phyloP scores from a whole-genome alignment of 2,113 vertebrate genomes.

The Alces alces region DNA sequence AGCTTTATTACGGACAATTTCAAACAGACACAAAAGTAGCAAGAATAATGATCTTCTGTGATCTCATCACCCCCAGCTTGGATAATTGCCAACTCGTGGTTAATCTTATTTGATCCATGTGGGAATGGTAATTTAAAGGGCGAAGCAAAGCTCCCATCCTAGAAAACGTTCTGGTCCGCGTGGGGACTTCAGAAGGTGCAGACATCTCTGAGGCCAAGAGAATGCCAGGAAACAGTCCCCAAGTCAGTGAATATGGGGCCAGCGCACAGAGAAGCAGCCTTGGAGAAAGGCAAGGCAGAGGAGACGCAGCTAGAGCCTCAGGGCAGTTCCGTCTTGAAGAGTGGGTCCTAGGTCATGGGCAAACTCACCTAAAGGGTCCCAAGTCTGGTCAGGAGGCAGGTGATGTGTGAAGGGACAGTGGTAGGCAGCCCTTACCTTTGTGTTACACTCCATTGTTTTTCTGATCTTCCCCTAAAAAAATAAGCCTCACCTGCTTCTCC shows the following conservation, averaged over 20 bases:
- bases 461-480: neutral
- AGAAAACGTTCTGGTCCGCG: neutral
- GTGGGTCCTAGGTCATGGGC: neutral
- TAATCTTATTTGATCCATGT: neutral
- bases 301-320: neutral
- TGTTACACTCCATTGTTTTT: neutral
- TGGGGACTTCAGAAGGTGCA: neutral
- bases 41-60: neutral
- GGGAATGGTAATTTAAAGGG: neutral
- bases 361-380: neutral
- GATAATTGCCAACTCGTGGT: neutral
- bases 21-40: neutral
- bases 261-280: neutral
- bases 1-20: neutral
- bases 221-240: neutral
- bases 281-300: neutral
- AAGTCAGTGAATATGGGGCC: rapidly evolving
- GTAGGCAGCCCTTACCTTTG: neutral
- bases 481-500: neutral
- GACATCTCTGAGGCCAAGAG: neutral
- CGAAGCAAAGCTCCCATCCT: neutral
- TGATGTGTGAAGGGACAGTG: neutral
- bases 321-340: neutral
- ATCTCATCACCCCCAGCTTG: neutral
- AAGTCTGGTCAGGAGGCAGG: neutral